Evolutionary conservation across 2,888 invertebrate genomes (phyloP).

Genomic region (Melieria picta): DNA sequence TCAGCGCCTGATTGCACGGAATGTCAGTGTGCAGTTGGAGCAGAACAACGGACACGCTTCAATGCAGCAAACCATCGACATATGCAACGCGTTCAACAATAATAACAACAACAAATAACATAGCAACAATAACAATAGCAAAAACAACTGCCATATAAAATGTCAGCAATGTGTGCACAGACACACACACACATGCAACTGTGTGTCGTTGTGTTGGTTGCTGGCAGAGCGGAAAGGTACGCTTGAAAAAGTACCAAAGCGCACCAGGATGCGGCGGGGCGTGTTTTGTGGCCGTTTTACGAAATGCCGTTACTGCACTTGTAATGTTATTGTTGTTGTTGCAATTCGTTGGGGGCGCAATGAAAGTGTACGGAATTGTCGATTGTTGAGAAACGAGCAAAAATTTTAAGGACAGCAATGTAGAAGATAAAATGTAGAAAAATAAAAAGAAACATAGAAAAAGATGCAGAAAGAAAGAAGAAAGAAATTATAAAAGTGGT

Average conservation of each 20-base stretch:
- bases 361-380: no score
- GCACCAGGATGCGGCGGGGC: no score
- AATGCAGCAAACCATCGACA: slow-evolving; percentile 20
- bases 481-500: slow-evolving; percentile 8
- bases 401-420: background rate
- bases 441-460: background rate
- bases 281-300: no score
- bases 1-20: slow-evolving; percentile 5
- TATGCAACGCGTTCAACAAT: slow-evolving; percentile 1
- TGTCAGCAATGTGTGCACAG: no score
- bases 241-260: no score
- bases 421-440: background rate
- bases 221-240: no score
- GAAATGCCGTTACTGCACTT: no score
- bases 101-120: slow-evolving; percentile 10
- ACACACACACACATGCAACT: no score
- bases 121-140: slow-evolving; percentile 5
- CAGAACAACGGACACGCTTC: slow-evolving; percentile 22
- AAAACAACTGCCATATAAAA: background rate
- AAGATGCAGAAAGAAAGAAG: slow-evolving; percentile 14
- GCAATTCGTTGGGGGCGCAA: no score
- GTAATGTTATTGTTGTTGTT: no score
- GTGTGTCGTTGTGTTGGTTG: no score
- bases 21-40: slow-evolving; percentile 25
- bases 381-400: no score